Evolutionary conservation across 2,797 vertebrate species (phyloP).

Genomic region (Chelon auratus): DNA sequence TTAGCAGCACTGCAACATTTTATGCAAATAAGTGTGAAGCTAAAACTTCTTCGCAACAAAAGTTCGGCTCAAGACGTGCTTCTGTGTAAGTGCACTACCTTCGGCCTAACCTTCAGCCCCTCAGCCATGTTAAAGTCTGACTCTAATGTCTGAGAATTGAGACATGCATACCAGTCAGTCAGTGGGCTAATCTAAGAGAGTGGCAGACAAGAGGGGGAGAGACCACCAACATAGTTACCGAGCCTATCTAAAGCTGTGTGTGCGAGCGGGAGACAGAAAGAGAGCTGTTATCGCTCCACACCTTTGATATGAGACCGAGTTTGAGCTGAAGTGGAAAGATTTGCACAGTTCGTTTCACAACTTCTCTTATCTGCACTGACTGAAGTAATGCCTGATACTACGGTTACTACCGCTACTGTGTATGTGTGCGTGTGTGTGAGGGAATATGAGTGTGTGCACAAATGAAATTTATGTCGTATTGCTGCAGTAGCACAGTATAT

Average conservation of each 20-base stretch:
- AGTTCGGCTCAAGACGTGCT: too few species aligned
- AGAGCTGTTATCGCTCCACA: slow-evolving; percentile 65
- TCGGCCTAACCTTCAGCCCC: background rate
- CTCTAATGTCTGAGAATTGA: slow-evolving; percentile 66
- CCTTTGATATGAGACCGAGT: slow-evolving; percentile 78
- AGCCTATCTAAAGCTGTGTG: slow-evolving; percentile 59
- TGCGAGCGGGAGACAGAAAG: slow-evolving; percentile 7
- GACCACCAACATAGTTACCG: slow-evolving; percentile 75
- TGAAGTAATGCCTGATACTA: slow-evolving; percentile 68
- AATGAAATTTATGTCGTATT: slow-evolving; percentile 1
- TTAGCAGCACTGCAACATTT: background rate
- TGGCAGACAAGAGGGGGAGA: slow-evolving; percentile 41
- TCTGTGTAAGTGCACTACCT: background rate
- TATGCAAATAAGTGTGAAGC: background rate
- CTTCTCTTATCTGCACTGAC: slow-evolving; percentile 71
- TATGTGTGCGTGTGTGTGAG: slow-evolving; percentile 23
- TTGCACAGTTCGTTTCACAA: slow-evolving; percentile 79
- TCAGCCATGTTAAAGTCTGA: slow-evolving; percentile 36
- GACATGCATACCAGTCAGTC: slow-evolving; percentile 77
- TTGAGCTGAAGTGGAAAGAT: slow-evolving; percentile 78
- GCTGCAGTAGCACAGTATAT: background rate
- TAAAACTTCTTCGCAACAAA: too few species aligned
- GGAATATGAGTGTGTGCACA: slow-evolving; percentile 11
- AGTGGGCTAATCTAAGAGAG: slow-evolving; percentile 72
- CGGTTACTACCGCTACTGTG: slow-evolving; percentile 55